Evolutionary conservation across 2,888 invertebrate species (phyloP).

Genomic region (Chloroclysta siterata): DNA sequence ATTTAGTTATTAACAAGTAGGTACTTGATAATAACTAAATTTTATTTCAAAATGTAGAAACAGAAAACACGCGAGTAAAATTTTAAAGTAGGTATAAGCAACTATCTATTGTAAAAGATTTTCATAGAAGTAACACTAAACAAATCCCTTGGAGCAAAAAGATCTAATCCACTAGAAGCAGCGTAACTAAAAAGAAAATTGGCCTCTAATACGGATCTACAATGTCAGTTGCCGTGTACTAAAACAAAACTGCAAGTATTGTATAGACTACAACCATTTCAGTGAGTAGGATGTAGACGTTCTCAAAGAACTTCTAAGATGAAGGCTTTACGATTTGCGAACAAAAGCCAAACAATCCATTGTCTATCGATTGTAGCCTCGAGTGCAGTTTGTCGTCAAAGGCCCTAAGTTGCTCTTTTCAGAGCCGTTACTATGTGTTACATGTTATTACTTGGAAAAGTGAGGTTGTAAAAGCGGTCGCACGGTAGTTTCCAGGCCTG

Average conservation of each 20-base stretch:
- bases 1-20: too few relatives aligned
- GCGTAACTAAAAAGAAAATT: conserved; percentile 47
- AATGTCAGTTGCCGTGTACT: conserved; percentile 49
- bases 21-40: too few relatives aligned
- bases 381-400: conserved; percentile 79
- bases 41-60: too few relatives aligned
- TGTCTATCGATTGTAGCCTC: conserved; percentile 76
- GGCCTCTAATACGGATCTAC: conserved; percentile 35
- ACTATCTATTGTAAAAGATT: too few relatives aligned
- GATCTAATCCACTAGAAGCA: conserved; percentile 39
- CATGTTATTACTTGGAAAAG: conserved; percentile 43
- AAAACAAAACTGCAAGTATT: conserved; percentile 50
- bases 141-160: background rate
- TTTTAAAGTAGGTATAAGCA: too few relatives aligned
- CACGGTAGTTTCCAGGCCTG: conserved; percentile 32
- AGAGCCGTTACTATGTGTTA: conserved; percentile 57
- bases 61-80: too few relatives aligned
- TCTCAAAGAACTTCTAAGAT: conserved; percentile 69
- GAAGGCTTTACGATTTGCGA: conserved; percentile 73
- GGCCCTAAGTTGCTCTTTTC: conserved; percentile 65
- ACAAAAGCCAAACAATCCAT: conserved; percentile 79
- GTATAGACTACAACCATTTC: conserved; percentile 53
- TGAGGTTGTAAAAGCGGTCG: conserved; percentile 31
- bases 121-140: background rate
- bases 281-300: conserved; percentile 59